phyloP scores from a whole-genome alignment of 2,797 vertebrate species.

The Poliocrania exsul region DNA sequence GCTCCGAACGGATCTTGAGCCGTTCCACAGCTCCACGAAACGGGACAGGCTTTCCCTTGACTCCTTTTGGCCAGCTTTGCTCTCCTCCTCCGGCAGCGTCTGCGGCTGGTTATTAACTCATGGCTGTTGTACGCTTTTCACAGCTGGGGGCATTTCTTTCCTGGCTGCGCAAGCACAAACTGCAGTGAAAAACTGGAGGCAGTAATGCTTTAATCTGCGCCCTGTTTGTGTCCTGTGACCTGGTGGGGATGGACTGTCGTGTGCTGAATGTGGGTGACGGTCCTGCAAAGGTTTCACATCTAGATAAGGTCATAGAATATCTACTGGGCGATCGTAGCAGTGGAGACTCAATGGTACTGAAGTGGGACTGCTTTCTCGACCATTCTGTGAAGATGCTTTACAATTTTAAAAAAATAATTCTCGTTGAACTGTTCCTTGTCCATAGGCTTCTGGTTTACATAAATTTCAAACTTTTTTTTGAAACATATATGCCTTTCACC shows the following conservation, averaged over 20 bases:
- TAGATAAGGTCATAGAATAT: not conserved
- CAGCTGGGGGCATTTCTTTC: accelerated
- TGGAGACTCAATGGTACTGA: not conserved
- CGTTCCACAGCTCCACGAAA: not conserved
- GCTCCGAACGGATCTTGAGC: not conserved
- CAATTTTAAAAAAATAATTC: accelerated
- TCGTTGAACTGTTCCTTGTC: accelerated
- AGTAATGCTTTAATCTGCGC: not conserved
- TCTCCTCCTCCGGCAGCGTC: not conserved
- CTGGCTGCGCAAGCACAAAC: not conserved
- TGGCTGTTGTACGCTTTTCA: not conserved
- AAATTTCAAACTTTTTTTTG: not conserved
- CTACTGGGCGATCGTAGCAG: not conserved
- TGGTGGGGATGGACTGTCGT: not conserved
- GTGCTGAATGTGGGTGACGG: not conserved
- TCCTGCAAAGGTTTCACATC: not conserved
- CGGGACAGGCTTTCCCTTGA: not conserved
- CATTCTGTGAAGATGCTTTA: not conserved
- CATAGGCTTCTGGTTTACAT: not conserved
- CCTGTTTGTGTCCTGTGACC: not conserved
- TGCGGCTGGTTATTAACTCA: accelerated
- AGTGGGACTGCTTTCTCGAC: not conserved
- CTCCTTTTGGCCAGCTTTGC: accelerated
- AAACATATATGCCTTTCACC: accelerated
- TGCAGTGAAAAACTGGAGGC: not conserved